phyloP scores from a whole-genome alignment of 2,888 invertebrate genomes.

The Cephus rjabovi region DNA sequence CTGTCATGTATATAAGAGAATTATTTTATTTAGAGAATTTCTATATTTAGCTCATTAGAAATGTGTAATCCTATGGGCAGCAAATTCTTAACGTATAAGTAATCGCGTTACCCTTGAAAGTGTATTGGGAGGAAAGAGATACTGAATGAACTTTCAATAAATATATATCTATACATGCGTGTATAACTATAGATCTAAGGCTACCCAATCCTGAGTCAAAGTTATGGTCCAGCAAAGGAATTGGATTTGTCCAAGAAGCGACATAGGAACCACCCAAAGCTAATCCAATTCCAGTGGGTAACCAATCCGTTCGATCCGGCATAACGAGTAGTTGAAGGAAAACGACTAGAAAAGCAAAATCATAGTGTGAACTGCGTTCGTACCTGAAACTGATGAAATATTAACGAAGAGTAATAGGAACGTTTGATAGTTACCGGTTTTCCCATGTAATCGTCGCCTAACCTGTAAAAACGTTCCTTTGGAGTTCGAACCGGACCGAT shows the following conservation, averaged over 20 bases:
- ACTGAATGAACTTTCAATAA: background rate
- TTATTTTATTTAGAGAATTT: background rate
- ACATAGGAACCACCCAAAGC: conserved; percentile 27
- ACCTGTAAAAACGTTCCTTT: background rate
- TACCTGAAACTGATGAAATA: background rate
- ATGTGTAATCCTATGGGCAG: background rate
- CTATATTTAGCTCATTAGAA: background rate
- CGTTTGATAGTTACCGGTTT: background rate
- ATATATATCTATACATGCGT: background rate
- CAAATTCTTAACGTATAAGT: no score
- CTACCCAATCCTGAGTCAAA: conserved; percentile 19
- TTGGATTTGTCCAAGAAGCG: conserved; percentile 44
- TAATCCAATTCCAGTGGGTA: conserved; percentile 50
- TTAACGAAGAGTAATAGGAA: background rate
- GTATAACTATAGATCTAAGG: background rate
- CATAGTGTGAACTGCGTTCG: background rate
- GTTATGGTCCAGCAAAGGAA: conserved; percentile 39
- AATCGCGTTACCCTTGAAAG: no score
- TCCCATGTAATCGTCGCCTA: background rate
- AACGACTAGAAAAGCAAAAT: background rate
- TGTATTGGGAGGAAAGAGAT: background rate
- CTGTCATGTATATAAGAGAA: background rate
- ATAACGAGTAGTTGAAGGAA: conserved; percentile 37
- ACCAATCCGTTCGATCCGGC: conserved; percentile 44
- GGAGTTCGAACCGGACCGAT: background rate